Evolutionary conservation across 2,888 invertebrate genomes (phyloP).

Genomic region (Dasypogon diadema): DNA sequence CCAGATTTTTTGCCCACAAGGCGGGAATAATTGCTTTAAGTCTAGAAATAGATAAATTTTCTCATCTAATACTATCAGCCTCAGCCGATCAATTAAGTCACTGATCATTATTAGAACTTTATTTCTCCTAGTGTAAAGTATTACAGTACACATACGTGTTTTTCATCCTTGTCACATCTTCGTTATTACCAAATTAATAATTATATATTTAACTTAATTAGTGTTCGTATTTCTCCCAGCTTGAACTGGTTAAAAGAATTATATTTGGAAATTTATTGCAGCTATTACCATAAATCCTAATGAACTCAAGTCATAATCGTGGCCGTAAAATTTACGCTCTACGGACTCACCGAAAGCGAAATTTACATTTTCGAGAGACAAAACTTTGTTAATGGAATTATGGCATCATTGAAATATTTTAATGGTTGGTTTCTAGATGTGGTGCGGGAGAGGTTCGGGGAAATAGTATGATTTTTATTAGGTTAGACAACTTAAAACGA

Average conservation of each 20-base stretch:
- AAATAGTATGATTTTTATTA: neutral
- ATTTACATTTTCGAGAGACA: neutral
- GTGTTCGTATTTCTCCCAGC: no score
- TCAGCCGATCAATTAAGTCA: no score
- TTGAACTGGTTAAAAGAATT: slow-evolving; percentile 6
- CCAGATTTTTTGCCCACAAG: no score
- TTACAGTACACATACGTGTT: no score
- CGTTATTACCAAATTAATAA: no score
- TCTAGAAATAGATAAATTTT: no score
- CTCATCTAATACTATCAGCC: no score
- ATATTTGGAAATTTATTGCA: slow-evolving; percentile 22
- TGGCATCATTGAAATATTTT: slow-evolving; percentile 1
- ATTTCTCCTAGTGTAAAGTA: no score
- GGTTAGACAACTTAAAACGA: neutral
- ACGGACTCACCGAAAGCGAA: neutral
- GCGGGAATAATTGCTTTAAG: no score
- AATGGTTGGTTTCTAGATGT: neutral
- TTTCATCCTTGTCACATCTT: no score
- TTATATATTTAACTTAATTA: no score
- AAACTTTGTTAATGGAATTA: slow-evolving; percentile 10
- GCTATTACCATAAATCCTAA: slow-evolving; percentile 12
- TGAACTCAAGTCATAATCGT: slow-evolving; percentile 5
- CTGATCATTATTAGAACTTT: no score
- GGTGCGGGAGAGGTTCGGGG: neutral
- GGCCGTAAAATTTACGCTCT: neutral